phyloP scores from a whole-genome alignment of 2,888 invertebrate genomes.

The Meiosimyza decipiens region DNA sequence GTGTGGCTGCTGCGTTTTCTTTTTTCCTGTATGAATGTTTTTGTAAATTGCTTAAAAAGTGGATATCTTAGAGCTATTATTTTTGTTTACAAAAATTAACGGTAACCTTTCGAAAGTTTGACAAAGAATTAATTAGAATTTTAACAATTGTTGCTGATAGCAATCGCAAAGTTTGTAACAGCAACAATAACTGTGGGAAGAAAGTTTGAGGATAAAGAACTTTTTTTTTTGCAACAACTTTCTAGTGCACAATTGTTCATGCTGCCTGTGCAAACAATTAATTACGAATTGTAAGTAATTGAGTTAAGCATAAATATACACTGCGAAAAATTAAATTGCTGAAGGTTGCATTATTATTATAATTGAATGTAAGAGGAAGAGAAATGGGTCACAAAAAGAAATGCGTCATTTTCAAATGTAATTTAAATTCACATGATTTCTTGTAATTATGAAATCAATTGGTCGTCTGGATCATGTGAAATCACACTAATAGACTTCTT shows the following conservation, averaged over 20 bases:
- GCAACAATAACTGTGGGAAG: too few species aligned
- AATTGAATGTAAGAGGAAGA: too few species aligned
- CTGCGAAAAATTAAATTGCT: neutral
- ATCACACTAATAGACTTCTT: too few species aligned
- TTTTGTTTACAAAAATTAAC: neutral
- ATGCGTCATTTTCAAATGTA: too few species aligned
- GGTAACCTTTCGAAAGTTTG: neutral
- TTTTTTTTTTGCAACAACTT: neutral
- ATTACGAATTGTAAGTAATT: slow-evolving; percentile 6
- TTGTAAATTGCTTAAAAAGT: neutral
- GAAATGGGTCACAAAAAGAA: too few species aligned
- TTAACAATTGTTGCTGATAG: too few species aligned
- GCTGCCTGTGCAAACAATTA: neutral
- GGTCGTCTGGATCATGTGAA: too few species aligned
- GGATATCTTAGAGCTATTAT: neutral
- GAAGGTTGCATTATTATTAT: too few species aligned
- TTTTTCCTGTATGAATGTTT: neutral
- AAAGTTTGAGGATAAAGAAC: neutral
- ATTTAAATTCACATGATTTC: too few species aligned
- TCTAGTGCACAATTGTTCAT: neutral
- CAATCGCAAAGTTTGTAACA: neutral
- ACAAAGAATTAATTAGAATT: too few species aligned
- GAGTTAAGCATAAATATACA: neutral
- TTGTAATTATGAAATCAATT: too few species aligned
- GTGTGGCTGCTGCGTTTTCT: neutral